Evolutionary conservation across 2,888 invertebrate species (phyloP), one percentile per base, ranked within the genome.

Genomic region (Drosophila percnosoma): DNA sequence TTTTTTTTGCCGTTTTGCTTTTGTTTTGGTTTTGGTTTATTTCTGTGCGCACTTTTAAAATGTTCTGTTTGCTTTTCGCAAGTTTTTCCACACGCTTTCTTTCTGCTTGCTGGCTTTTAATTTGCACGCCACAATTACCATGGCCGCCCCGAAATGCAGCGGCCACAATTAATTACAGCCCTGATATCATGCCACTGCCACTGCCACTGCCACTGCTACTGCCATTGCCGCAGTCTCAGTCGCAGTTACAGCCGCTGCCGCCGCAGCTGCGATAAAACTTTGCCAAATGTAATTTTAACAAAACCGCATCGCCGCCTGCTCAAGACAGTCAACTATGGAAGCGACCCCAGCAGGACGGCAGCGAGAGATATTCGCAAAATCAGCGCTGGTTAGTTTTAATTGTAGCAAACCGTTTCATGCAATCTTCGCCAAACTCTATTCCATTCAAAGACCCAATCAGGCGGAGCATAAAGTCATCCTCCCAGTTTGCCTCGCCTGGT

Each of bases 41-140:
- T 71, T 69, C 68, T 58, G 65, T 57, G 76, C 67, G 55, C 73
- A 71, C 60, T 87, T 84, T 69, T 70, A 68, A 82, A 79, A 77
- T 85, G 70, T 68, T 74, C 62, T 68, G 78, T 75, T 89, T 87
- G 75, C 63, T 77, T 78, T 75, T 59, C 60, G 68, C 63, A 81
- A 76, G 73, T 77, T 85, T 84, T 90, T 80, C 61, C 73, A 74
- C 71, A 74, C 75, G 72, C 80, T 75, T 69, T 60, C 67, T 70
- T 71, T 52, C 68, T 65, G 59, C 72, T 86, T 54, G 78, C 84
- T 89, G 82, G 80, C 85, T 87, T 89, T 87, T 87, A 87, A 87
- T 87, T 90, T 90, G 89, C 85, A 90, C 89, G 90, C 86, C 90
- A 86, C 90, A 86, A 86, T 86, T 86, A 83, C 86, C 89, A 89